Conservation (phyloP, 2,113 vertebrate species). For the Clinocottus analis region DNA sequence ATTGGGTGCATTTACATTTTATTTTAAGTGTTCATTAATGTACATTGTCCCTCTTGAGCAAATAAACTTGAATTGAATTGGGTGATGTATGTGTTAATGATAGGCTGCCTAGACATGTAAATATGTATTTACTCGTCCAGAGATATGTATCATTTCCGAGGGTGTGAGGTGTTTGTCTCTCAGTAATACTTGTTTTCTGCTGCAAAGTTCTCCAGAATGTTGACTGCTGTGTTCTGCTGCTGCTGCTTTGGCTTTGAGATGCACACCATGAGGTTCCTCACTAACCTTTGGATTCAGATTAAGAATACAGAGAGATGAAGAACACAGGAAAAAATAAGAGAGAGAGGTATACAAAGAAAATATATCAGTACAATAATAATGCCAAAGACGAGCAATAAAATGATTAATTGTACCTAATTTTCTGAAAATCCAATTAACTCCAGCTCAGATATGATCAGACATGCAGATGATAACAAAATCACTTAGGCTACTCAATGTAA, state of each 20-base stretch:
- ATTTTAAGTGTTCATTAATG: too few species aligned
- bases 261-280: conserved; percentile 83
- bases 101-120: conserved; percentile 6
- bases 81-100: too few species aligned
- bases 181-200: conserved; percentile 85
- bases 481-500: background rate
- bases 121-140: background rate
- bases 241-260: conserved; percentile 72
- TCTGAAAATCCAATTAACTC: conserved; percentile 29
- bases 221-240: conserved; percentile 77
- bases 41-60: too few species aligned
- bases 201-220: conserved; percentile 82
- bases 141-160: conserved; percentile 9
- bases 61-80: too few species aligned
- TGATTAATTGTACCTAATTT: conserved; percentile 6
- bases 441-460: conserved; percentile 12
- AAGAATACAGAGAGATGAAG: background rate
- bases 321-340: background rate
- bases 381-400: background rate
- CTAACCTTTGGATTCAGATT: conserved; percentile 82
- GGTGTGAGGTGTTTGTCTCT: conserved; percentile 14
- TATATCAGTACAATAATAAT: background rate
- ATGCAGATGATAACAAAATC: conserved; percentile 9
- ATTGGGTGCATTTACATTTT: too few species aligned
- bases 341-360: background rate